Base-by-base conservation (phyloP, 2,888 invertebrate species). In the Andrena hattorfiana region DNA sequence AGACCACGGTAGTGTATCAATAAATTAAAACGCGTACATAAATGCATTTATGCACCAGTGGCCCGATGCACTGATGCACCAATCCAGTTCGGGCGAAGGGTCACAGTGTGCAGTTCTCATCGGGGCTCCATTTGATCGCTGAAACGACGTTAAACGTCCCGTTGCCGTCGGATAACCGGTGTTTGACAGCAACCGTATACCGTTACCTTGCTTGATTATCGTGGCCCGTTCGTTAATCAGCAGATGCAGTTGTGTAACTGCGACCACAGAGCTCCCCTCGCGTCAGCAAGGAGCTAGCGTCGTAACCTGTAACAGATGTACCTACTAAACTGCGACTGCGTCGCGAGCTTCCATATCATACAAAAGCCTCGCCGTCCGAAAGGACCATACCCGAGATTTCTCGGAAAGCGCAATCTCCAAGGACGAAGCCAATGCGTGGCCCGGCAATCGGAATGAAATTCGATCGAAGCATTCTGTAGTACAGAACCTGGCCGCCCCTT, bases 171-270 rank as follows among this genome's bases (percentile, higher is more conserved):
- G 59, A 60, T 69, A 70, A 73, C 68, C 68, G 74, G 49, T 74
- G 83, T 78, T 83, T 81, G 81, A 81, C 68, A 67, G 70, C 48
- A 63, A 26, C n/a, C 60, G 13, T 67, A 66, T 10, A 51, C 74
- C 67, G 59, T 67, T 74, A 83, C 68, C 77, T 79, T 79, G 83
- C 81, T 84, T 84, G 86, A 85, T 85, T 83, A 86, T 83, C 85
- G 42, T 54, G 35, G 56, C 63, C 54, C 86, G 83, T 86, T 81
- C 86, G 86, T 85, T 86, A 79, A 83, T 86, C 75, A 85, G 78
- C 81, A 76, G 32, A 71, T 78, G 59, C 60, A 83, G 78, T 85
- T 78, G 85, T 86, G 83, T 86, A 80, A 72, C 62, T 77, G 64
- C 75, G 30, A 77, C 80, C 85, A 49, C 79, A 71, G 28, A 13